phyloP scores from a whole-genome alignment of 2,113 vertebrate species.

The Amphiprion ocellaris region DNA sequence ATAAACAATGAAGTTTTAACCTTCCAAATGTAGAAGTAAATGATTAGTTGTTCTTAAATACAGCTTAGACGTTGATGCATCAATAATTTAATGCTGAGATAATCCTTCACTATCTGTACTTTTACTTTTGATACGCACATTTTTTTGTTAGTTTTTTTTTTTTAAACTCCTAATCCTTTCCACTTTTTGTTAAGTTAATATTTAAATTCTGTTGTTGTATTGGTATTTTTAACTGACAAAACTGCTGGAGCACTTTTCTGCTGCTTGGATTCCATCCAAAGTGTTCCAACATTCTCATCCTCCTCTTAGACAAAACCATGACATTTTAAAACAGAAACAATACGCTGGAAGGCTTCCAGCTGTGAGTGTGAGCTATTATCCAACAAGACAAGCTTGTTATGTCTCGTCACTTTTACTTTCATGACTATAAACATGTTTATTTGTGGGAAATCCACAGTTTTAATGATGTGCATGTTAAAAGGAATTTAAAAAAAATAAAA shows the following conservation, averaged over 20 bases:
- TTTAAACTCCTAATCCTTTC: no score
- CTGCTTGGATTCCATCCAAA: not conserved
- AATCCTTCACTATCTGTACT: no score
- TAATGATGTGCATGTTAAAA: conserved; percentile 1
- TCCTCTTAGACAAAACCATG: not conserved
- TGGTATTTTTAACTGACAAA: no score
- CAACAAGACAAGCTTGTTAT: not conserved
- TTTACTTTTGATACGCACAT: not conserved
- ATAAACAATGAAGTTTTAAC: no score
- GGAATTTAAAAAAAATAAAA: not conserved
- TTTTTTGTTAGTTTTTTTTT: not conserved
- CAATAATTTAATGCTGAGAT: no score
- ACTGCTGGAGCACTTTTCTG: no score
- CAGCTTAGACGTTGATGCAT: no score
- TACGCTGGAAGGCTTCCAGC: not conserved
- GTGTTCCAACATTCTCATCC: not conserved
- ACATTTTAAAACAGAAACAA: not conserved
- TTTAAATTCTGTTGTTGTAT: no score
- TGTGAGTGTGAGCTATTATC: not conserved
- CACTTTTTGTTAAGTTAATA: no score
- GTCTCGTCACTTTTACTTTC: not conserved
- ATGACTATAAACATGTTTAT: not conserved
- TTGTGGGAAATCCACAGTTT: not conserved
- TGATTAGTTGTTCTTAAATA: no score
- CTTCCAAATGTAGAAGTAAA: no score